These are phyloP conservation scores for Sympetrum striolatum DNA, from an alignment of 2,888 invertebrate genomes.

Conservation along the genomic window DNA sequence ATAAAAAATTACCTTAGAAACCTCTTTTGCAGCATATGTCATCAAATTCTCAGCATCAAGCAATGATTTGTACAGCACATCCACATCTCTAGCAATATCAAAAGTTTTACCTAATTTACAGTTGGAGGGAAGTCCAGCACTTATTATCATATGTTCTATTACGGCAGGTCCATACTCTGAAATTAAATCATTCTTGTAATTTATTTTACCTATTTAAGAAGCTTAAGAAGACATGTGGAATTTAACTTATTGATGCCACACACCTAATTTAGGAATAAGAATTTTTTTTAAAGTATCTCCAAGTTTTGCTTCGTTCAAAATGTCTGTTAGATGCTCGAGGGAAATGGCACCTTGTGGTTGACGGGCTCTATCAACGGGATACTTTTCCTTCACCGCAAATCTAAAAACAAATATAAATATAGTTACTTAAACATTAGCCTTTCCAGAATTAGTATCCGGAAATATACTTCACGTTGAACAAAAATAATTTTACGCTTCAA, in stretches of 20 bases:
- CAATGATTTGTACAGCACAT: constrained; percentile 70
- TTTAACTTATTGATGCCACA: constrained; percentile 48
- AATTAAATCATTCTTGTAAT: constrained; percentile 48
- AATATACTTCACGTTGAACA: no score
- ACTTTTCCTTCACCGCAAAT: constrained; percentile 92
- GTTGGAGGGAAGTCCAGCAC: constrained; percentile 70
- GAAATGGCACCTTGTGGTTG: constrained; percentile 65
- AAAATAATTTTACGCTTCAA: no score
- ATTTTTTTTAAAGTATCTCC: constrained; percentile 83
- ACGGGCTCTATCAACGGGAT: constrained; percentile 81
- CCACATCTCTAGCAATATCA: constrained; percentile 67
- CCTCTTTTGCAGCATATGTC: constrained; percentile 62
- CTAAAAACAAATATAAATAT: constrained; percentile 57
- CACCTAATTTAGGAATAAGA: constrained; percentile 80
- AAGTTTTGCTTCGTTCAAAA: constrained; percentile 69
- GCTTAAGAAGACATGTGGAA: background rate
- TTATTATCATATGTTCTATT: constrained; percentile 86
- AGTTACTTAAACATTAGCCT: background rate
- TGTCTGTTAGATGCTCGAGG: constrained; percentile 65
- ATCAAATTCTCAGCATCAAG: constrained; percentile 73
- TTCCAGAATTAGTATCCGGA: no score
- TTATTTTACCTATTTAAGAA: background rate
- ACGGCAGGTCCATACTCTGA: constrained; percentile 89
- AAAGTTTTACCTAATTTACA: constrained; percentile 73
- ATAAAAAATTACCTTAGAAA: constrained; percentile 63